Evolutionary conservation across 2,113 vertebrate genomes (phyloP).

Genomic region (Mustela nigripes): DNA sequence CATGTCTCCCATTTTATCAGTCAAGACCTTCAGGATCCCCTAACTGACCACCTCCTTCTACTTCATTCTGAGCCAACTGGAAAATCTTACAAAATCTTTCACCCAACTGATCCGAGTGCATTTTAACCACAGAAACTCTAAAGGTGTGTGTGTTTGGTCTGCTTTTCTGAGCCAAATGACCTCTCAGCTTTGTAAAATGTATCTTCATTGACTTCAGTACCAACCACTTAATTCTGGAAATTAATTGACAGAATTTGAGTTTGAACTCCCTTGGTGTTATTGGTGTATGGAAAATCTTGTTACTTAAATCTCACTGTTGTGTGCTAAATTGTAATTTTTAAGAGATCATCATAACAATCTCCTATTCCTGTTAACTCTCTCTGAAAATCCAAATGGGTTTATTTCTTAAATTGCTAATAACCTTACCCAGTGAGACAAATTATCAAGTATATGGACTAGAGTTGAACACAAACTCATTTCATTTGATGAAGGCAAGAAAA

Average conservation of each 20-base stretch:
- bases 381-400: slow-evolving; percentile 87
- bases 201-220: slow-evolving; percentile 83
- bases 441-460: slow-evolving; percentile 81
- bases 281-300: slow-evolving; percentile 84
- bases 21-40: background rate
- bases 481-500: slow-evolving; percentile 80
- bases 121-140: slow-evolving; percentile 51
- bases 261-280: slow-evolving; percentile 84
- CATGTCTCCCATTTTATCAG: background rate
- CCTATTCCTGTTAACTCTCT: slow-evolving; percentile 87
- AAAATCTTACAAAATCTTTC: slow-evolving; percentile 18
- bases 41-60: background rate
- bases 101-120: background rate
- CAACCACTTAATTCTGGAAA: slow-evolving; percentile 77
- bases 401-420: slow-evolving; percentile 87
- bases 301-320: slow-evolving; percentile 86
- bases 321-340: slow-evolving; percentile 88
- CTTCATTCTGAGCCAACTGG: background rate
- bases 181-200: slow-evolving; percentile 80
- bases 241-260: slow-evolving; percentile 79
- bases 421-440: slow-evolving; percentile 80
- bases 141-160: background rate
- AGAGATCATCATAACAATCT: slow-evolving; percentile 88
- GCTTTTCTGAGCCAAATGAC: slow-evolving; percentile 81
- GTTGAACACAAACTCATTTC: slow-evolving; percentile 82